Evolutionary conservation across 2,888 invertebrate species (phyloP).

Genomic region (Leptogaster cylindrica): DNA sequence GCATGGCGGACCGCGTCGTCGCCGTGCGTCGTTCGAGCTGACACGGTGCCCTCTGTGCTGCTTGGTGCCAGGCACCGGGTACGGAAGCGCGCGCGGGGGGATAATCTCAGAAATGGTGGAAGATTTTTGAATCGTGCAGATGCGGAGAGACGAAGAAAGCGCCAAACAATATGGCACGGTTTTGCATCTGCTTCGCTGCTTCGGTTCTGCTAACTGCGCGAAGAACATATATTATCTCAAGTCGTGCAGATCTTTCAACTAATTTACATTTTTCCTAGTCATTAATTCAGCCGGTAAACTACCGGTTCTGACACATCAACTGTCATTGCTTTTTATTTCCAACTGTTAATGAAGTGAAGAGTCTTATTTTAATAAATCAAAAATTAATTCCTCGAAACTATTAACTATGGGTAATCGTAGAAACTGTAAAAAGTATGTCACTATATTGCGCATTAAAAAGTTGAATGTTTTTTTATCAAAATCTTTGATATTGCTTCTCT

Average conservation of each 20-base stretch:
- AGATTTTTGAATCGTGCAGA: conserved; percentile 15
- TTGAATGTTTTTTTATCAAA: too few species aligned
- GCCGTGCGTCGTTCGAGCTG: too few species aligned
- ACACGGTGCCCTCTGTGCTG: conserved; percentile 37
- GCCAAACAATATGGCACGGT: not conserved
- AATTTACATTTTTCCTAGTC: conserved; percentile 22
- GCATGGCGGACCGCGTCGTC: not conserved
- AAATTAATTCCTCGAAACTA: too few species aligned
- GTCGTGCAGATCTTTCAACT: conserved; percentile 11
- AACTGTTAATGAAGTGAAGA: conserved; percentile 9
- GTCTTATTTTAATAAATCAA: conserved; percentile 1
- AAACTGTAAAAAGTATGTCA: too few species aligned
- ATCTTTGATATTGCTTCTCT: too few species aligned
- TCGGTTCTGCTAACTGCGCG: not conserved
- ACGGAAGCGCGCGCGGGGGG: not conserved
- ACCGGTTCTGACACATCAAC: conserved; percentile 20
- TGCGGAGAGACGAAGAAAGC: conserved; percentile 18
- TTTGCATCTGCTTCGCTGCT: not conserved
- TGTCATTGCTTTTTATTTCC: conserved; percentile 4
- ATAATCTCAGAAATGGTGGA: conserved; percentile 10
- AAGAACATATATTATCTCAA: conserved; percentile 18
- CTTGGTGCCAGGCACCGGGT: conserved; percentile 20
- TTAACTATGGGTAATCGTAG: too few species aligned
- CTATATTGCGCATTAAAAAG: too few species aligned
- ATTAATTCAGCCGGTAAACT: conserved; percentile 25